These are phyloP conservation scores for Coelopa frigida DNA, from an alignment of 1,140 invertebrate species.

Conservation along the genomic window DNA sequence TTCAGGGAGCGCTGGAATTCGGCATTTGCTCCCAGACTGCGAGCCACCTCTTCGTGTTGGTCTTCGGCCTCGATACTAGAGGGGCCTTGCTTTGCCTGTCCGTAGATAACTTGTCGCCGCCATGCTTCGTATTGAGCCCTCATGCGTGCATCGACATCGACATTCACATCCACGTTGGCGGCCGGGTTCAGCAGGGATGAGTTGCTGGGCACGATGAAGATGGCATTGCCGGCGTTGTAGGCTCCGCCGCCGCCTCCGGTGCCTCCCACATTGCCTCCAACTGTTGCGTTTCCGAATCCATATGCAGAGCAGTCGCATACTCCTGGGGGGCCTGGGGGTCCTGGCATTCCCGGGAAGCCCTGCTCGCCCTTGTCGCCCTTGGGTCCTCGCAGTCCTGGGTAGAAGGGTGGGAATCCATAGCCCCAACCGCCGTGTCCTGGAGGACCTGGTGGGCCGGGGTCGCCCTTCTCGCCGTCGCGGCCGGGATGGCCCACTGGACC, in stretches of 20 bases:
- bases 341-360: constrained; percentile 19
- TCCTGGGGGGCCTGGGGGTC: constrained; percentile 21
- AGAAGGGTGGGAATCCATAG: background rate
- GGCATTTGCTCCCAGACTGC: too few relatives aligned
- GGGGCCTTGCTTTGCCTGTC: too few relatives aligned
- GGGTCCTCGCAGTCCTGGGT: too few relatives aligned
- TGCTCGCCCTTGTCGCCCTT: constrained; percentile 5
- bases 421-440: background rate
- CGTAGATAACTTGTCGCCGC: background rate
- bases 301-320: constrained; percentile 13
- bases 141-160: constrained; percentile 16
- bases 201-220: constrained; percentile 20
- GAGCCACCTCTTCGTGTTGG: too few relatives aligned
- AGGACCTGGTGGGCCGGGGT: constrained; percentile 21
- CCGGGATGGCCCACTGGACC: constrained; percentile 1
- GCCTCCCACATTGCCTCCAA: background rate
- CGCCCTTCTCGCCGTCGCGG: constrained; percentile 18
- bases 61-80: too few relatives aligned
- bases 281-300: constrained; percentile 13
- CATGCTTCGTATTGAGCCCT: background rate
- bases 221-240: too few relatives aligned
- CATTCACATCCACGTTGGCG: constrained; percentile 23
- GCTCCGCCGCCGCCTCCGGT: constrained; percentile 9
- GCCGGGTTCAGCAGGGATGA: constrained; percentile 27
- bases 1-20: too few relatives aligned